Percentiles rank a stretch among this genome's conserved stretches.
Evolutionary conservation across 2,113 vertebrate genomes (phyloP).

Genomic region (Cinclus mexicanus): DNA sequence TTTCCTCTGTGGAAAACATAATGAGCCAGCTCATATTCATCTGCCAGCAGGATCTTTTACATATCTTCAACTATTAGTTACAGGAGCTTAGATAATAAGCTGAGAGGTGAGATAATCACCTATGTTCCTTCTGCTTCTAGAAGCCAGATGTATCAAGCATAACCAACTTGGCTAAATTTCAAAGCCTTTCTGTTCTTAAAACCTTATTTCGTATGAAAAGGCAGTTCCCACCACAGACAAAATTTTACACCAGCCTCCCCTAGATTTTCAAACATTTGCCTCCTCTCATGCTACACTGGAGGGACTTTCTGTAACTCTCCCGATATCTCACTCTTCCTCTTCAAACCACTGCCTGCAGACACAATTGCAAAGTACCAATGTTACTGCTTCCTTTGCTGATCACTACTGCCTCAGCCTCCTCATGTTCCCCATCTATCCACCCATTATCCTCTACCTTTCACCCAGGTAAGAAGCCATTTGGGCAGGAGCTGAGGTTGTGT

Average conservation of each 20-base stretch:
- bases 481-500: not conserved
- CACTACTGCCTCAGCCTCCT: not conserved
- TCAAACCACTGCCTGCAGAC: not conserved
- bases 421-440: not conserved
- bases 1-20: not conserved
- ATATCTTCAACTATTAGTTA: not conserved
- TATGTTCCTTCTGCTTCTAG: not conserved
- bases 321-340: not conserved
- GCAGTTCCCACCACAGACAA: not conserved
- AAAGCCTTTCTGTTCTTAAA: not conserved
- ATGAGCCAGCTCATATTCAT: not conserved
- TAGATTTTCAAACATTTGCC: not conserved
- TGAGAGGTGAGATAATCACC: too few relatives aligned
- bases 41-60: not conserved
- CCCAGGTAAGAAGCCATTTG: not conserved
- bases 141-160: not conserved
- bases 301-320: not conserved
- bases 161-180: not conserved
- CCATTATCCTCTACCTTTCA: not conserved
- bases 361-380: not conserved
- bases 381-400: not conserved
- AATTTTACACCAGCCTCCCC: not conserved
- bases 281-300: not conserved
- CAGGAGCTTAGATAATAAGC: not conserved
- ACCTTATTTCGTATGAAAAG: not conserved